Evolutionary conservation across 92 coral and sea anemone genomes (phyloP).

Genomic region (Actinernus sp.): DNA sequence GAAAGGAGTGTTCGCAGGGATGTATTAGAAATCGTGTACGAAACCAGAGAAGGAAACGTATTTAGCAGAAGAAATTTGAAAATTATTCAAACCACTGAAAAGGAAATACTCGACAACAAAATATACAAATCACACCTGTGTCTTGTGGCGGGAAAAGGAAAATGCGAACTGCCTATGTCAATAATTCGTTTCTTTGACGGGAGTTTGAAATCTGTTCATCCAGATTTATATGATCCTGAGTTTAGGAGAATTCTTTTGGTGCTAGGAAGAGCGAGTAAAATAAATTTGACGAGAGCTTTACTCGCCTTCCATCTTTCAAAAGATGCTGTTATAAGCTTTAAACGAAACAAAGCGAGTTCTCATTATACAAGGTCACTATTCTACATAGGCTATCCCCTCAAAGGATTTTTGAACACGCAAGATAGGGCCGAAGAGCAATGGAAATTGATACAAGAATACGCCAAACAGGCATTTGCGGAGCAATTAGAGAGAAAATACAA

Average conservation of each 20-base stretch:
- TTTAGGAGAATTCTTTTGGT: conserved; percentile 64
- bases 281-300: conserved; percentile 71
- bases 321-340: conserved; percentile 61
- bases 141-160: conserved; percentile 44
- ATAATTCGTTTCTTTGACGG: conserved; percentile 92
- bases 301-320: conserved; percentile 86
- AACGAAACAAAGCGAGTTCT: conserved; percentile 52
- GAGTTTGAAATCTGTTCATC: conserved; percentile 57
- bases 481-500: conserved; percentile 63
- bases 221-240: conserved; percentile 73
- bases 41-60: conserved; percentile 67
- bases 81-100: conserved; percentile 65
- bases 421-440: conserved; percentile 81
- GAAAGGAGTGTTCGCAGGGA: conserved; percentile 80
- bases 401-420: conserved; percentile 80
- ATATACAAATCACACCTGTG: conserved; percentile 78
- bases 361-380: conserved; percentile 78
- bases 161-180: conserved; percentile 81
- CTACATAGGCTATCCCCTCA: conserved; percentile 86
- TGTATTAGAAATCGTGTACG: conserved; percentile 86
- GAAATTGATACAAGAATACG: conserved; percentile 66
- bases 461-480: conserved; percentile 80
- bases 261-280: conserved; percentile 55
- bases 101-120: conserved; percentile 60
- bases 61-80: conserved; percentile 71